phyloP scores from a whole-genome alignment of 2,113 vertebrate genomes.

The Vimba vimba region DNA sequence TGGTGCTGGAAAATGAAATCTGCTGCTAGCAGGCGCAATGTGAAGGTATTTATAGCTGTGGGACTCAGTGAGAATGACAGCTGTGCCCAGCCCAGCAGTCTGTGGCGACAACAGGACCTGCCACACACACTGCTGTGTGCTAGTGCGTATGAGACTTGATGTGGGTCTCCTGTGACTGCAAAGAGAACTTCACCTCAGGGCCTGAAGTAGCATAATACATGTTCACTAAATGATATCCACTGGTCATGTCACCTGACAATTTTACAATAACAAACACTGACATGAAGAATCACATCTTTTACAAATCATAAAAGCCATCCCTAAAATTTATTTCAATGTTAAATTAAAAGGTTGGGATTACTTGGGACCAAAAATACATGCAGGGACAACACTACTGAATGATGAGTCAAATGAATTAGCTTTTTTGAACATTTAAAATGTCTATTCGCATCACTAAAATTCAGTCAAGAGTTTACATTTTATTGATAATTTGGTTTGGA shows the following conservation, averaged over 20 bases:
- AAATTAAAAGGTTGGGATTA: background rate
- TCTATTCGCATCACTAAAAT: no score
- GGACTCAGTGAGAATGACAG: conserved; percentile 53
- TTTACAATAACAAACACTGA: background rate
- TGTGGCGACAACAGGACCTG: conserved; percentile 39
- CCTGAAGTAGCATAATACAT: background rate
- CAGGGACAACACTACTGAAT: background rate
- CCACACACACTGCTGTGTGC: conserved; percentile 12
- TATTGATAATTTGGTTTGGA: no score
- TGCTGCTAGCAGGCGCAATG: conserved; percentile 26
- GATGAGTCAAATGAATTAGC: background rate
- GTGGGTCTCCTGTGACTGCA: conserved; percentile 13
- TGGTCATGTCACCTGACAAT: background rate
- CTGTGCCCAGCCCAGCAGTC: conserved; percentile 53
- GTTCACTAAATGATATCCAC: background rate
- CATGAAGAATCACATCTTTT: background rate
- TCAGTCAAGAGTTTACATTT: no score
- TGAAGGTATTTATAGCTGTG: conserved; percentile 46
- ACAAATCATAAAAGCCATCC: background rate
- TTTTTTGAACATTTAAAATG: no score
- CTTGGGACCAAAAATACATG: background rate
- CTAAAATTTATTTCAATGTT: background rate
- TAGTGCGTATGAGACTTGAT: background rate
- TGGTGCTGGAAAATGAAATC: conserved; percentile 40
- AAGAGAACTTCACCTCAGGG: conserved; percentile 16